These are phyloP conservation scores for Drosophila affinis DNA, from an alignment of 2,888 invertebrate species.

Conservation along the genomic window DNA sequence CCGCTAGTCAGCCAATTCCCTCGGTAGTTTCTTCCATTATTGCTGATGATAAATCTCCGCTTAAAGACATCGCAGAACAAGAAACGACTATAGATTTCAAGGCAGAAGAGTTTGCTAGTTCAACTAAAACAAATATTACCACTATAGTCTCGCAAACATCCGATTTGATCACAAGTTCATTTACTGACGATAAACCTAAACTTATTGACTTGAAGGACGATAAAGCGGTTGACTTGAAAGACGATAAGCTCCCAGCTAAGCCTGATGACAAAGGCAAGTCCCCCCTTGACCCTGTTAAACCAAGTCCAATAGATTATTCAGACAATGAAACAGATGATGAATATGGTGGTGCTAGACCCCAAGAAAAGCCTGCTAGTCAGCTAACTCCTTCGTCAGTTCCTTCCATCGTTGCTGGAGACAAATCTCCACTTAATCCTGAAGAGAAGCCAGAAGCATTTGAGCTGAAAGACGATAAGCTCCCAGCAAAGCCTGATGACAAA, in stretches of 20 bases:
- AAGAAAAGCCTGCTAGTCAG: constrained; percentile 1
- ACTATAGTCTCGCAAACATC: no score
- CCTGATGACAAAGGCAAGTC: constrained; percentile 38
- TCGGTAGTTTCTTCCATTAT: not conserved
- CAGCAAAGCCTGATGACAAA: constrained; percentile 23
- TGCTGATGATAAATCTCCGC: not conserved
- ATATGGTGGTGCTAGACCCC: constrained; percentile 2
- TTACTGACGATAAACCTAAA: no score
- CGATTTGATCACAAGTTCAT: no score
- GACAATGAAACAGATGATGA: constrained; percentile 28
- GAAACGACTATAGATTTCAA: no score
- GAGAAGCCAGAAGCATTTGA: no score
- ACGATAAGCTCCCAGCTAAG: not conserved
- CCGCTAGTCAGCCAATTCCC: not conserved
- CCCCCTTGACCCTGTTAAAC: constrained; percentile 19
- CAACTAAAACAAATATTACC: no score
- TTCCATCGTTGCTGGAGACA: not conserved
- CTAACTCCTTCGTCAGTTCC: not conserved
- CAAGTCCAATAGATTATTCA: constrained; percentile 14
- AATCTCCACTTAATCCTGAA: no score
- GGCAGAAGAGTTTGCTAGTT: no score
- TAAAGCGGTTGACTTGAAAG: no score
- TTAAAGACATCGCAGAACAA: no score
- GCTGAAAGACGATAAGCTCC: constrained; percentile 6
- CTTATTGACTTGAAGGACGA: no score